Conservation (phyloP, 2,797 vertebrate genomes). For the Coccyzus lansbergi region DNA sequence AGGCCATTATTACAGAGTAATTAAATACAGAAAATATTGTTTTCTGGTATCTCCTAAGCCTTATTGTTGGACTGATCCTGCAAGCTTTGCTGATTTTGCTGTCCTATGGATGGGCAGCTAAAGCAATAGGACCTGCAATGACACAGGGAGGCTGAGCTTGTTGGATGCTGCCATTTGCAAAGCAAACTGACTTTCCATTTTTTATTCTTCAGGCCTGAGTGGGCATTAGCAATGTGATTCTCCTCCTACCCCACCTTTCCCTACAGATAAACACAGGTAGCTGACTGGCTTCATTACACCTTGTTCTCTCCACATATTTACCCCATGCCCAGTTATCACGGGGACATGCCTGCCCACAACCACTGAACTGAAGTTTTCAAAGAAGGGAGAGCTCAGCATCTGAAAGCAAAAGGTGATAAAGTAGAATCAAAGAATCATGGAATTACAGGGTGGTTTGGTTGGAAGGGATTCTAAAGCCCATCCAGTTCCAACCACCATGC, state of each 20-base stretch:
- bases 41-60: conserved; percentile 14
- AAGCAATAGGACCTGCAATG: neutral
- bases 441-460: no score
- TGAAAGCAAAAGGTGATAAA: neutral
- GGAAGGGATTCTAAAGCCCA: no score
- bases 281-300: neutral
- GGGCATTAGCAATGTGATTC: neutral
- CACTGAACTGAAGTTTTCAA: neutral
- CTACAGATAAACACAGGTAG: neutral
- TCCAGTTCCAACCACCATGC: no score
- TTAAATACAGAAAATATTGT: conserved; percentile 25
- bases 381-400: neutral
- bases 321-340: neutral
- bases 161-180: neutral
- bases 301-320: neutral
- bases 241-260: neutral
- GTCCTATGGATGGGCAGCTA: neutral
- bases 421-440: neutral
- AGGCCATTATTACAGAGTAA: conserved; percentile 36
- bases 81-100: neutral
- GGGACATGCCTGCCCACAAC: neutral
- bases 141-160: neutral
- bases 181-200: neutral
- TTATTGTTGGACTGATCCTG: neutral
- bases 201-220: neutral